A percentile compares a stretch with the other conserved stretches of the same genome.
Conservation (phyloP, 2,113 vertebrate genomes). For the Noctilio leporinus region DNA sequence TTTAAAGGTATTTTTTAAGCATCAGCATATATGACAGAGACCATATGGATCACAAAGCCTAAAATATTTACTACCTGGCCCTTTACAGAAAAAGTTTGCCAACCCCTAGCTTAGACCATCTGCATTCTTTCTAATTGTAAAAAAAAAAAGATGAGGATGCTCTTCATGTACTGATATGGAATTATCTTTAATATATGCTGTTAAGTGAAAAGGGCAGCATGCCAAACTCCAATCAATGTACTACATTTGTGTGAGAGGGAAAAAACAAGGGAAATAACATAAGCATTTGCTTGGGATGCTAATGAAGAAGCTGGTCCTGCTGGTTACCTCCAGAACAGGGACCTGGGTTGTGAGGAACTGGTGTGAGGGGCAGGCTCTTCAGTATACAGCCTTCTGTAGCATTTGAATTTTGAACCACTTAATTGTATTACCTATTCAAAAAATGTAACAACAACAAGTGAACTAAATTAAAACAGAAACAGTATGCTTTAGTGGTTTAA, state of each 20-base stretch:
- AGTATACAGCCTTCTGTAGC: neutral
- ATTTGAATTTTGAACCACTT: neutral
- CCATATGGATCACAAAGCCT: conserved; percentile 45
- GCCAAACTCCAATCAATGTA: neutral
- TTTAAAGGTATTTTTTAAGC: conserved; percentile 11
- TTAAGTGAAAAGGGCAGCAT: neutral
- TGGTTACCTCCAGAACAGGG: neutral
- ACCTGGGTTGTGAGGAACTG: neutral
- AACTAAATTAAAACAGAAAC: neutral
- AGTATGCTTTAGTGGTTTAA: neutral
- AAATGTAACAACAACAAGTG: neutral
- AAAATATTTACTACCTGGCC: conserved; percentile 65
- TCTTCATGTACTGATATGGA: neutral
- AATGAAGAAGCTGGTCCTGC: neutral
- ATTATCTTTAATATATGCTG: neutral
- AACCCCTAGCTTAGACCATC: conserved; percentile 36
- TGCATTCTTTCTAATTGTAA: conserved; percentile 21
- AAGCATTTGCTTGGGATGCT: neutral
- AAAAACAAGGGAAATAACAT: neutral
- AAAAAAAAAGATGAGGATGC: neutral
- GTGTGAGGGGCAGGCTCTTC: neutral
- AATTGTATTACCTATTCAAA: neutral
- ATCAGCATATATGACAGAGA: conserved; percentile 55
- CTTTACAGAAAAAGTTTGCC: conserved; percentile 49
- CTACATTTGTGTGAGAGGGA: too few species aligned